These are phyloP conservation scores for Drosophila kohkoa DNA, from an alignment of 1,140 invertebrate species.

Conservation along the genomic window DNA sequence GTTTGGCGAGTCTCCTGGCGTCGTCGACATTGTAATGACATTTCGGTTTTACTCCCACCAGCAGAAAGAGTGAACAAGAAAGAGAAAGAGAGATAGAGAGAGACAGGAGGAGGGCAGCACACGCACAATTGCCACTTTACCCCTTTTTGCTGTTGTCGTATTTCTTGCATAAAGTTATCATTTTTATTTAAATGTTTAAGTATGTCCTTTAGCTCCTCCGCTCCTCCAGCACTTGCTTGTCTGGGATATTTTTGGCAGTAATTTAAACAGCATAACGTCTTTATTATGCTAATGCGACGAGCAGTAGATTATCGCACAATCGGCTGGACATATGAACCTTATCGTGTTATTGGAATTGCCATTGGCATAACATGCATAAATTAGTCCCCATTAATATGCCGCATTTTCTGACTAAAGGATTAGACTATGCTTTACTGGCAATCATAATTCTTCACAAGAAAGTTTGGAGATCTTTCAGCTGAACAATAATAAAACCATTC, in stretches of 20 bases:
- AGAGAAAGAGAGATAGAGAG: not conserved
- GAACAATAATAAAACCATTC: too few relatives aligned
- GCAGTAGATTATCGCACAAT: conserved; percentile 33
- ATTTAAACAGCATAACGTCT: conserved; percentile 57
- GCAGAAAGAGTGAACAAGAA: not conserved
- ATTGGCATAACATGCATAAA: conserved; percentile 35
- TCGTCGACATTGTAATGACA: conserved; percentile 69
- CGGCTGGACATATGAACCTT: conserved; percentile 13
- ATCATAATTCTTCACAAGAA: not conserved
- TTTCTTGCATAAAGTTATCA: conserved; percentile 78
- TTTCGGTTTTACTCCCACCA: conserved; percentile 56
- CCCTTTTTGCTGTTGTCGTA: conserved; percentile 52
- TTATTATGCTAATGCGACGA: conserved; percentile 76
- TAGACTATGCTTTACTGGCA: not conserved
- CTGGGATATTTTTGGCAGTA: conserved; percentile 33
- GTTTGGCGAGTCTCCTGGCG: conserved; percentile 60
- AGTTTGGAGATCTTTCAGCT: too few relatives aligned
- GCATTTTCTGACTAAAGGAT: conserved; percentile 11
- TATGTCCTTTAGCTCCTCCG: conserved; percentile 29
- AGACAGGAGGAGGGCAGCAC: conserved; percentile 11
- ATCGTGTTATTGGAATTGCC: conserved; percentile 14
- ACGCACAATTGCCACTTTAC: conserved; percentile 55
- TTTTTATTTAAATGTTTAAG: conserved; percentile 84
- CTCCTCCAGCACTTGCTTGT: not conserved
- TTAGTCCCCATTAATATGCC: conserved; percentile 16